Conservation (phyloP, 1,140 invertebrate genomes). For the Berghia stephanieae region DNA sequence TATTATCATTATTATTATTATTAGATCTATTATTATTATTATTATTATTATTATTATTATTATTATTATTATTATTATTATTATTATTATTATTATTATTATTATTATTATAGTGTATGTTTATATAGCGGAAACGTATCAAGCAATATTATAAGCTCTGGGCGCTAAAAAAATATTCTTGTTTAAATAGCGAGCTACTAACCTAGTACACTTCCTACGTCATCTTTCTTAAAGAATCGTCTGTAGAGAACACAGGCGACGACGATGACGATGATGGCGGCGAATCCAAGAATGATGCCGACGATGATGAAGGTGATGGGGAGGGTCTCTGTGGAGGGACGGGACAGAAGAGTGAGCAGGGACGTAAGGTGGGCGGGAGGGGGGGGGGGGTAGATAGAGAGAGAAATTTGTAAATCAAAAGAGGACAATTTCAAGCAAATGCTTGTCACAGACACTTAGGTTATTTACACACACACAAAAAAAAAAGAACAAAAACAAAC, state of each 20-base stretch:
- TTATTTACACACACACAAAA: background rate
- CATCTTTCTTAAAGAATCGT: slow-evolving; percentile 40
- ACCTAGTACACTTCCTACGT: slow-evolving; percentile 43
- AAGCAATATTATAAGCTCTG: no score
- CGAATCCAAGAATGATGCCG: slow-evolving; percentile 53
- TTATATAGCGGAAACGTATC: no score
- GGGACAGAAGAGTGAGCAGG: background rate
- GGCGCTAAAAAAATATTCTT: no score
- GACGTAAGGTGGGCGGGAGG: no score
- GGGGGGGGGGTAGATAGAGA: no score
- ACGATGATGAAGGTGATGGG: slow-evolving; percentile 57
- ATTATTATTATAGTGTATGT: background rate
- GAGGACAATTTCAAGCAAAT: no score
- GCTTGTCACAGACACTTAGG: background rate
- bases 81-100: background rate
- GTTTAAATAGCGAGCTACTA: no score
- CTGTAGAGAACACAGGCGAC: slow-evolving; percentile 54
- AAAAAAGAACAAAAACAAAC: background rate
- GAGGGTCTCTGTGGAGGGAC: slow-evolving; percentile 46
- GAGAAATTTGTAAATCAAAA: no score
- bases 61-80: background rate
- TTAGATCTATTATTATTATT: background rate
- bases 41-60: background rate
- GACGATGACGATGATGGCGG: slow-evolving; percentile 52
- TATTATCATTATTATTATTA: background rate